A percentile compares a stretch with the other conserved stretches of the same genome.
Conservation (phyloP, 2,113 vertebrate genomes). For the Anolis carolinensis region DNA sequence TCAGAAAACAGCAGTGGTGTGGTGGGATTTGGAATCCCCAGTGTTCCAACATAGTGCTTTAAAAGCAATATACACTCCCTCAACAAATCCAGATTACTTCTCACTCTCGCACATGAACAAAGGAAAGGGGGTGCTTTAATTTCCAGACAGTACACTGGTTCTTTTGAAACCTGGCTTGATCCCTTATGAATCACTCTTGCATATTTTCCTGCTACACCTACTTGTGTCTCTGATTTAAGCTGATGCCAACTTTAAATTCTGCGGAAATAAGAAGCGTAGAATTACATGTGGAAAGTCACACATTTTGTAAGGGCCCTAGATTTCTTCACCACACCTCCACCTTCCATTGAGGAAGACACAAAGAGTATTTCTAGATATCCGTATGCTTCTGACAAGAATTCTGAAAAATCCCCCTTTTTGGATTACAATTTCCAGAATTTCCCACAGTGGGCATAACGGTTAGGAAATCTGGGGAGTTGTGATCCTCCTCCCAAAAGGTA, state of each 20-base stretch:
- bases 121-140: background rate
- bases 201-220: background rate
- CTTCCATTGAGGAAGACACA: background rate
- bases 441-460: too few relatives aligned
- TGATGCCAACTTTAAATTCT: background rate
- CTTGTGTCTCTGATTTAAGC: too few relatives aligned
- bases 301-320: background rate
- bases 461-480: background rate
- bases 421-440: too few relatives aligned
- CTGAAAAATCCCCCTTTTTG: background rate
- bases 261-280: background rate
- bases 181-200: background rate
- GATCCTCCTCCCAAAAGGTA: background rate
- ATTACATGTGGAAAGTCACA: conserved; percentile 27
- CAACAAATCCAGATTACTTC: too few relatives aligned
- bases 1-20: too few relatives aligned
- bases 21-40: too few relatives aligned
- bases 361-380: background rate
- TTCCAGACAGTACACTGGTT: background rate
- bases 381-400: background rate
- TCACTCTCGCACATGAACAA: too few relatives aligned
- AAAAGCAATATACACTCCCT: too few relatives aligned
- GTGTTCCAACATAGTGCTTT: too few relatives aligned
- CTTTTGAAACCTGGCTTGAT: background rate
- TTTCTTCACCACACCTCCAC: background rate